Evolutionary conservation across 2,797 vertebrate species (phyloP).

Genomic region (Hirundo rustica): DNA sequence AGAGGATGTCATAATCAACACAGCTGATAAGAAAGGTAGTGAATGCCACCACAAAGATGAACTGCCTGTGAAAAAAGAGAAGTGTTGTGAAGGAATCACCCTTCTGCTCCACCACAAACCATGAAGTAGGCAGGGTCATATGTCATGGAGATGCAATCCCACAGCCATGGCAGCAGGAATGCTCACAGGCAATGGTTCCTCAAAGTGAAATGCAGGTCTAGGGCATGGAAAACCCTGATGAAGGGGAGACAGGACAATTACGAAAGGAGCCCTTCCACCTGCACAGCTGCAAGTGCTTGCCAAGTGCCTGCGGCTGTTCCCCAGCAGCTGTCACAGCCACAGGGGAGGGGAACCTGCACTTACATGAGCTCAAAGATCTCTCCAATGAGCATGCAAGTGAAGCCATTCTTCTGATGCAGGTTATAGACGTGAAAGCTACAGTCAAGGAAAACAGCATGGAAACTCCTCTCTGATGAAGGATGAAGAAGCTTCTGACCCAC

Average conservation of each 20-base stretch:
- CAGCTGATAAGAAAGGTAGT: constrained; percentile 97
- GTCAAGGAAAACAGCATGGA: constrained; percentile 79
- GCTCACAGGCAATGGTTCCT: not conserved
- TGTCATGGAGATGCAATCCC: not conserved
- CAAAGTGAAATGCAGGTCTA: not conserved
- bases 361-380: constrained; percentile 98
- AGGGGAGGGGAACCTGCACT: constrained; percentile 64
- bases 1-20: constrained; percentile 98
- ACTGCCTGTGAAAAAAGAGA: constrained; percentile 82
- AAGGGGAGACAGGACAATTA: not conserved
- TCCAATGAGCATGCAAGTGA: constrained; percentile 96
- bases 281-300: not conserved
- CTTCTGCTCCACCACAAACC: not conserved
- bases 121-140: not conserved
- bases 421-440: constrained; percentile 87
- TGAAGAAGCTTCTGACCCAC: not conserved
- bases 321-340: not conserved
- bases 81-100: not conserved
- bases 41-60: constrained; percentile 97
- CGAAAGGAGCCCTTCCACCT: not conserved
- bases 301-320: not conserved
- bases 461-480: not conserved
- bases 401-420: constrained; percentile 99
- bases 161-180: not conserved
- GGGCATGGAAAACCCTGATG: not conserved